Evolutionary conservation across 92 coral and sea anemone genomes (phyloP), one percentile per base, ranked within the genome.

Genomic region (Metridium senile): DNA sequence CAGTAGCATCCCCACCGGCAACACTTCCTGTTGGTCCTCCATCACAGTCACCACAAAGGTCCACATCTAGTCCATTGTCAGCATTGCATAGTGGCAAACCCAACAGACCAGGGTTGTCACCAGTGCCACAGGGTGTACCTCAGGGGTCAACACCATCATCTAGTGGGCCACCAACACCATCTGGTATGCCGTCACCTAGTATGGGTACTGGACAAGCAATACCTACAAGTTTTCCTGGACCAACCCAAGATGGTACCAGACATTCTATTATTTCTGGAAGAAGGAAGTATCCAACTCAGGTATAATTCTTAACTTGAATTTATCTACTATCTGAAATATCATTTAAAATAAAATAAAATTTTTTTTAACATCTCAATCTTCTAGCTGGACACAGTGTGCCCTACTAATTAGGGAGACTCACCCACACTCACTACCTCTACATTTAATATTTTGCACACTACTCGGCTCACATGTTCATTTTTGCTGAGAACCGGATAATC

Each of bases 81-180:
- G 99, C 99, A 71, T 70, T 92, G 19, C 93, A 84, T 59, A 85
- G 91, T 30, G 89, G 85, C 59, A 92, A 92, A 76, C 93, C 97
- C 31, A 92, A 92, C 69, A 72, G 93, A 63, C 97, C 97, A 46
- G 74, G 76, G 1, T 68, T 81, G 73, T 87, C 93, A 7, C 88
- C 91, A 30, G 85, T 82, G 59, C 87, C 78, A 66, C 74, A 33
- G 19, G 84, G 87, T 23, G 64, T 71, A 22, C 81, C 61, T 1
- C 71, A 63, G 81, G 22, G 53, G 29, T 33, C 78, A 1, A 75
- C 83, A 1, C 90, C 90, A 17, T 89, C 86, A 23, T 83, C 80
- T 0, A 78, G 86, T 25, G 80, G 89, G 31, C 81, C 89, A 39
- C 75, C 93, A 22, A 86, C 93, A 52, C 89, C 93, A 39, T 86